Percentiles rank a stretch among this genome's conserved stretches.
Evolutionary conservation across 92 coral and sea anemone species (phyloP).

Genomic region (Porites divaricata): DNA sequence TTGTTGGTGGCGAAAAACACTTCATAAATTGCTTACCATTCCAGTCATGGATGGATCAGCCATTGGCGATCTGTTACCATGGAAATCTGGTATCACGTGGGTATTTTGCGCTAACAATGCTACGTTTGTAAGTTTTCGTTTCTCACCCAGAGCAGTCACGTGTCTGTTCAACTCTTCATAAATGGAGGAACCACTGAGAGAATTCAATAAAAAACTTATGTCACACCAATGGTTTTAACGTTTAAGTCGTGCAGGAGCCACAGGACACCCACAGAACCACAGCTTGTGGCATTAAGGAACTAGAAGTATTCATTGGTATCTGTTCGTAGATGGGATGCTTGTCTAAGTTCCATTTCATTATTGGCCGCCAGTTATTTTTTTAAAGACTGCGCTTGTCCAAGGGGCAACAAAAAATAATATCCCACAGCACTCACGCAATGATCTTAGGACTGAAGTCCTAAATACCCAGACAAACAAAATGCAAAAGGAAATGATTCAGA

Average conservation of each 20-base stretch:
- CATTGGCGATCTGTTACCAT: constrained; percentile 98
- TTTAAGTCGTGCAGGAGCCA: background rate
- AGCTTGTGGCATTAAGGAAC: too few species aligned
- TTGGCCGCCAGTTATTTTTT: too few species aligned
- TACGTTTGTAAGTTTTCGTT: constrained; percentile 41
- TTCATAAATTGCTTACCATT: constrained; percentile 72
- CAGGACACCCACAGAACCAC: background rate
- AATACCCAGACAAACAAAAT: background rate
- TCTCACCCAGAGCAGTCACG: constrained; percentile 40
- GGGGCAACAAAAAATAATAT: too few species aligned
- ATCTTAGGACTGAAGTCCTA: too few species aligned
- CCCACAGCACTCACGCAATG: too few species aligned
- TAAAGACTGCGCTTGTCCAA: too few species aligned
- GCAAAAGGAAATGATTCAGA: background rate
- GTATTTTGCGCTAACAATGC: constrained; percentile 78
- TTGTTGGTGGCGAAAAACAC: background rate
- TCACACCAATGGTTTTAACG: background rate
- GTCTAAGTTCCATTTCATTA: too few species aligned
- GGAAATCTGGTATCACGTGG: constrained; percentile 96
- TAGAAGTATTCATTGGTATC: too few species aligned
- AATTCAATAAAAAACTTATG: background rate
- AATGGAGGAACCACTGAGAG: constrained; percentile 60
- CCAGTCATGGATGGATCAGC: constrained; percentile 92
- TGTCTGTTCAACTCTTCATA: constrained; percentile 76
- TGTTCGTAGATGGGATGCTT: too few species aligned